These are phyloP conservation scores for Troilus luridus DNA, from an alignment of 2,888 invertebrate species.

Conservation along the genomic window DNA sequence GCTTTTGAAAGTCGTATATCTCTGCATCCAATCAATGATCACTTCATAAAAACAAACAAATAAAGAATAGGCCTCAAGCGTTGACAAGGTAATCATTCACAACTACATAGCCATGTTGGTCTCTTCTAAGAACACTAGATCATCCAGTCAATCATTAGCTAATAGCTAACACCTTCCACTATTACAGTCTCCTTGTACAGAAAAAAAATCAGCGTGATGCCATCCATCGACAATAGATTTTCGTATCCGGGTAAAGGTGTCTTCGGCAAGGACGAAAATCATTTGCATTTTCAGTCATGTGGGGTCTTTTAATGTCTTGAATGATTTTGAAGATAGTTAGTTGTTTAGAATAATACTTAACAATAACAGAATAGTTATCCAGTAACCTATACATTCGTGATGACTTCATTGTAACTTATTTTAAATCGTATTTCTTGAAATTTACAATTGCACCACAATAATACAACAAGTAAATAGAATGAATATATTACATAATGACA, in stretches of 20 bases:
- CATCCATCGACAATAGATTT: not conserved
- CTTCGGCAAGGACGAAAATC: constrained; percentile 20
- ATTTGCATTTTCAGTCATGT: constrained; percentile 8
- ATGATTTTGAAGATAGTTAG: too few relatives aligned
- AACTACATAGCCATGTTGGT: not conserved
- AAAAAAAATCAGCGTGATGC: not conserved
- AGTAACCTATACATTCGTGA: too few relatives aligned
- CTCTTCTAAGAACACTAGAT: not conserved
- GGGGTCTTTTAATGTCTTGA: not conserved
- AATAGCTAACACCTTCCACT: constrained; percentile 7
- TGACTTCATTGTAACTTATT: too few relatives aligned
- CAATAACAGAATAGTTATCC: too few relatives aligned
- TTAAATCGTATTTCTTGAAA: too few relatives aligned
- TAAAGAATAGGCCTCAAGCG: not conserved
- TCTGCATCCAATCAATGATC: not conserved
- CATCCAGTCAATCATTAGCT: not conserved
- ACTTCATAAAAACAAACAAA: not conserved
- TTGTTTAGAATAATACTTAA: too few relatives aligned
- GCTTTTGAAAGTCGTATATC: too few relatives aligned
- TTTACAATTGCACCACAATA: too few relatives aligned
- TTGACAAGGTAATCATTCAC: not conserved
- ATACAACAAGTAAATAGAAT: too few relatives aligned
- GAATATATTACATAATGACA: too few relatives aligned
- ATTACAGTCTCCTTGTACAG: not conserved
- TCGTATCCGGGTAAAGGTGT: constrained; percentile 14